These are phyloP conservation scores for Oxygymnocypris stewartii DNA, from an alignment of 2,113 vertebrate species.

Conservation along the genomic window DNA sequence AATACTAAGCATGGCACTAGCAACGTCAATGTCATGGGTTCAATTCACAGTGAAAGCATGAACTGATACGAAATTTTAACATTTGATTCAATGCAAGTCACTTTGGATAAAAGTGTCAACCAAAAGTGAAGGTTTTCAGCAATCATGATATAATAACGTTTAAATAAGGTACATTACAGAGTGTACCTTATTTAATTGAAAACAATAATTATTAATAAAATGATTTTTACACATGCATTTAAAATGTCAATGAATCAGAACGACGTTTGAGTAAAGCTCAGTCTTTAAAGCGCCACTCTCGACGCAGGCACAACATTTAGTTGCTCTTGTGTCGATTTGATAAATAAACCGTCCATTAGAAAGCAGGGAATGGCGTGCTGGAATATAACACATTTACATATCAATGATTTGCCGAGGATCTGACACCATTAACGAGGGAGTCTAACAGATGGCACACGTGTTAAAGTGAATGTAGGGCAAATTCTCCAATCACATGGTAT, in stretches of 20 bases:
- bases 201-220: background rate
- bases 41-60: background rate
- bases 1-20: too few species aligned
- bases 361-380: background rate
- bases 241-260: background rate
- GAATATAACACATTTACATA: slow-evolving; percentile 25
- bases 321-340: background rate
- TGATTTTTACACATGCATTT: background rate
- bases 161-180: background rate
- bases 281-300: background rate
- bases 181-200: background rate
- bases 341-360: background rate
- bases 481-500: slow-evolving; percentile 61
- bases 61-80: background rate
- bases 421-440: slow-evolving; percentile 36
- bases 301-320: background rate
- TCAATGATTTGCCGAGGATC: slow-evolving; percentile 42
- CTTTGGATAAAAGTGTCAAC: too few species aligned
- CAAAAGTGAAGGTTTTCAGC: too few species aligned
- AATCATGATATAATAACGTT: background rate
- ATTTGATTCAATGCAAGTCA: too few species aligned
- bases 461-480: slow-evolving; percentile 52
- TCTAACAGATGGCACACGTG: slow-evolving; percentile 46
- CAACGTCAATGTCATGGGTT: too few species aligned
- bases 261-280: background rate